phyloP scores from a whole-genome alignment of 2,888 invertebrate species.

The Adelphocoris suturalis region DNA sequence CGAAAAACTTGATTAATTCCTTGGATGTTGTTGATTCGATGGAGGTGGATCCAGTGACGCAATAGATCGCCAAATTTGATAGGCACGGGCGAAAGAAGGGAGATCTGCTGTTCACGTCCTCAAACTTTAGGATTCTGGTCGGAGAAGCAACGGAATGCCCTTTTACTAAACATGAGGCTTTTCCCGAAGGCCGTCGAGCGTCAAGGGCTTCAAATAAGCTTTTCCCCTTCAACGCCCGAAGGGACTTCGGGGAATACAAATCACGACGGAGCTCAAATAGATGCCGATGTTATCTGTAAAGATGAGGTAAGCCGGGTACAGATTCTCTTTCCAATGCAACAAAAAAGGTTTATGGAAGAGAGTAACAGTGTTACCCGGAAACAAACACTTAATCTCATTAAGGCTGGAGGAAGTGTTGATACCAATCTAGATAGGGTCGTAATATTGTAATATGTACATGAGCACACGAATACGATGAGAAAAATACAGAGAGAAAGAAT shows the following conservation, averaged over 20 bases:
- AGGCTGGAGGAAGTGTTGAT: background rate
- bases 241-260: conserved; percentile 30
- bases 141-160: background rate
- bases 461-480: background rate
- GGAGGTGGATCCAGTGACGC: background rate
- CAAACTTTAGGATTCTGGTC: background rate
- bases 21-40: background rate
- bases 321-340: conserved; percentile 4
- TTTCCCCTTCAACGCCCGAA: background rate
- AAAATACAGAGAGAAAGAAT: background rate
- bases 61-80: conserved; percentile 21
- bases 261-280: background rate
- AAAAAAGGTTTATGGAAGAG: background rate
- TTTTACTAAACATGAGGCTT: conserved; percentile 52
- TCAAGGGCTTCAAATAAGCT: conserved; percentile 24
- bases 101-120: background rate
- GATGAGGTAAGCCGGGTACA: conserved; percentile 37
- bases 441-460: too few species aligned
- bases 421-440: background rate
- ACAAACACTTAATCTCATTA: background rate
- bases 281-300: conserved; percentile 16
- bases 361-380: background rate
- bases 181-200: background rate
- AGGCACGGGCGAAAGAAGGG: background rate
- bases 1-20: background rate